Conservation (phyloP, 2,113 vertebrate species). For the Petroica traversi region DNA sequence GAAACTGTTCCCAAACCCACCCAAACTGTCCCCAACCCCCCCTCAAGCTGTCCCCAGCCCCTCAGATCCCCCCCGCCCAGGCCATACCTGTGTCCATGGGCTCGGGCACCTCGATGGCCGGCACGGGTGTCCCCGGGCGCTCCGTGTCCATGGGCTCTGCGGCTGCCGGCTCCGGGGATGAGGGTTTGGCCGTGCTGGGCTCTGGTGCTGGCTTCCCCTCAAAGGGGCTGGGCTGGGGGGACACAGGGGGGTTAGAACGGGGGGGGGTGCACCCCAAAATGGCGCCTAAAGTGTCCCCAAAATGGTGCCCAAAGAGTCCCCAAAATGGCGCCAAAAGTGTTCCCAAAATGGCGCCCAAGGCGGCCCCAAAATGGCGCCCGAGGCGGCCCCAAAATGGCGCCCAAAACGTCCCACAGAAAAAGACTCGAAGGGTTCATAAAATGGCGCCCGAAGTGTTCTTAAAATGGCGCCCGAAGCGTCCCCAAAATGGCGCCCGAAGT, state of each 20-base stretch:
- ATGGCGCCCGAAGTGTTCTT: background rate
- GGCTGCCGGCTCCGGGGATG: constrained; percentile 81
- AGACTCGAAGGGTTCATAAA: background rate
- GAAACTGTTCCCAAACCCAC: too few species aligned
- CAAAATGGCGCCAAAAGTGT: background rate
- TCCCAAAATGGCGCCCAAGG: background rate
- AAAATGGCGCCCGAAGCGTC: background rate
- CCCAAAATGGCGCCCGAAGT: too few species aligned
- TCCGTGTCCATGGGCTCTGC: constrained; percentile 83
- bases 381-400: background rate
- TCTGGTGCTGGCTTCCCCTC: constrained; percentile 82
- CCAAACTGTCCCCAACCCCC: accelerated
- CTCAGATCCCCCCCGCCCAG: too few species aligned
- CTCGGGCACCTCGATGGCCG: constrained; percentile 84
- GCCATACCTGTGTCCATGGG: constrained; percentile 69
- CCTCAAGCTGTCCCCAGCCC: too few species aligned
- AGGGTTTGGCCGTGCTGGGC: constrained; percentile 76
- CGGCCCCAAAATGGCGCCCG: background rate
- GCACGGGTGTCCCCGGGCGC: constrained; percentile 88
- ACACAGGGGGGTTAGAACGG: background rate
- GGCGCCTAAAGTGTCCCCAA: accelerated
- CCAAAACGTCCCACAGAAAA: background rate
- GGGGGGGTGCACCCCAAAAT: background rate
- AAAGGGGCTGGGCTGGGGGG: constrained; percentile 81
- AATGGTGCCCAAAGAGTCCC: accelerated